Conservation (phyloP, 1,140 invertebrate species). For the Bombus terrestris region DNA sequence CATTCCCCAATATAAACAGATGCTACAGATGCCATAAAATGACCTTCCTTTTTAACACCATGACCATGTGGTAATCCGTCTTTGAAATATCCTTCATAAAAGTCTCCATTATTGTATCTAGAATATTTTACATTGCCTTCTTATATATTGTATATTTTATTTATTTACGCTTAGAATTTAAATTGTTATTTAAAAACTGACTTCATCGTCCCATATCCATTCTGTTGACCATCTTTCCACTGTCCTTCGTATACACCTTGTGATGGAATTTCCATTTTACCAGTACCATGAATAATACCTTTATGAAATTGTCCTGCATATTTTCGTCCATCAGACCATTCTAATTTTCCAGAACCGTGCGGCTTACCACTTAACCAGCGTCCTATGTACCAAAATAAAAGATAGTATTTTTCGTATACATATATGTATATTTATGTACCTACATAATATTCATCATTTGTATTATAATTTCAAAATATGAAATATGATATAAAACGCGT, state of each 20-base stretch:
- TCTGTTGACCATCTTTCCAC: slow-evolving; percentile 92
- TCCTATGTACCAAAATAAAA: slow-evolving; percentile 75
- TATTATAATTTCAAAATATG: too few species aligned
- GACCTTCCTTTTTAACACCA: slow-evolving; percentile 91
- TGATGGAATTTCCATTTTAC: slow-evolving; percentile 86
- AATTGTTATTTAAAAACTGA: slow-evolving; percentile 73
- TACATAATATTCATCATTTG: too few species aligned
- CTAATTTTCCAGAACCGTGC: slow-evolving; percentile 91
- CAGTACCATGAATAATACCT: slow-evolving; percentile 89
- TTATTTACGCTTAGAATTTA: slow-evolving; percentile 10
- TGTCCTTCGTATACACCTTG: slow-evolving; percentile 90
- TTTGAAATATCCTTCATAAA: slow-evolving; percentile 93
- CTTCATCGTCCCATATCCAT: slow-evolving; percentile 91
- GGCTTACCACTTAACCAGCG: slow-evolving; percentile 91
- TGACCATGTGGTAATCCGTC: slow-evolving; percentile 92
- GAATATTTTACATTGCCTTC: slow-evolving; percentile 48
- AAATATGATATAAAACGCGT: neutral
- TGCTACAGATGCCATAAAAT: slow-evolving; percentile 88
- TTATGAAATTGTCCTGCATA: slow-evolving; percentile 91
- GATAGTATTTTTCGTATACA: neutral
- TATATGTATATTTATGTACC: too few species aligned
- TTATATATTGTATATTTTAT: neutral
- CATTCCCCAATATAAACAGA: slow-evolving; percentile 94
- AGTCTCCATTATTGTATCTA: slow-evolving; percentile 87
- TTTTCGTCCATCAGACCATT: slow-evolving; percentile 90